Percentiles rank a stretch among this genome's conserved stretches.
Evolutionary conservation across 2,888 invertebrate species (phyloP).

Genomic region (Hypselothyrea guttata): DNA sequence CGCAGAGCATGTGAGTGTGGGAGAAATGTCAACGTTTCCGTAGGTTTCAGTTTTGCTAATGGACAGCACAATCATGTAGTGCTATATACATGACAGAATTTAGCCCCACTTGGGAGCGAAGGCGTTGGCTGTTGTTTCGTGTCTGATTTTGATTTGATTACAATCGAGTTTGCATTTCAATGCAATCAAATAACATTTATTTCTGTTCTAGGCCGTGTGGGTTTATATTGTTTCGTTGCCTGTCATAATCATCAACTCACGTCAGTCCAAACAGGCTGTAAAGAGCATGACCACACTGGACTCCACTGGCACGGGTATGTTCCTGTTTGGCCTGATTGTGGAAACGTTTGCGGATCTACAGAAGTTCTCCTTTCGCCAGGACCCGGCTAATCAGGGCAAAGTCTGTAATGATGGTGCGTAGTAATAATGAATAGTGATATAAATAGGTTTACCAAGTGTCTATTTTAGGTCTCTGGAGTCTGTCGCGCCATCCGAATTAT

Average conservation of each 20-base stretch:
- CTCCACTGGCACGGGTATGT: slow-evolving; percentile 92
- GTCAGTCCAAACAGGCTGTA: slow-evolving; percentile 88
- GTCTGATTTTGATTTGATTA: slow-evolving; percentile 13
- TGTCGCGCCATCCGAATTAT: slow-evolving; percentile 96
- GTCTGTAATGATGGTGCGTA: slow-evolving; percentile 93
- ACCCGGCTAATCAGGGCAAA: slow-evolving; percentile 93
- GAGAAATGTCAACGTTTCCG: too few relatives aligned
- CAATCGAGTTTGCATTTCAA: slow-evolving; percentile 4
- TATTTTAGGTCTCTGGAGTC: slow-evolving; percentile 89
- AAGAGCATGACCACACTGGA: slow-evolving; percentile 94
- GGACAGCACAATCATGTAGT: slow-evolving; percentile 13
- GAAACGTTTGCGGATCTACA: slow-evolving; percentile 96
- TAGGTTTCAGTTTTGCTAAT: neutral
- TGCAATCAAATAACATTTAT: too few relatives aligned
- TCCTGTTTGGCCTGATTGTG: slow-evolving; percentile 91
- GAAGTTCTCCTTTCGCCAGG: slow-evolving; percentile 94
- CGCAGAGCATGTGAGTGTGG: neutral
- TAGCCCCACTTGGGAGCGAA: slow-evolving; percentile 44
- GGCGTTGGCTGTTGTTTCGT: slow-evolving; percentile 19
- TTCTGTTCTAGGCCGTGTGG: slow-evolving; percentile 89
- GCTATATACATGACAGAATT: slow-evolving; percentile 5
- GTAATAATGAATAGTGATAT: neutral
- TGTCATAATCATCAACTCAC: slow-evolving; percentile 94
- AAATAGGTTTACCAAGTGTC: too few relatives aligned
- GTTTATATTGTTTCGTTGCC: slow-evolving; percentile 95